Conservation (phyloP, 1,140 invertebrate genomes). For the Anastrepha ludens region DNA sequence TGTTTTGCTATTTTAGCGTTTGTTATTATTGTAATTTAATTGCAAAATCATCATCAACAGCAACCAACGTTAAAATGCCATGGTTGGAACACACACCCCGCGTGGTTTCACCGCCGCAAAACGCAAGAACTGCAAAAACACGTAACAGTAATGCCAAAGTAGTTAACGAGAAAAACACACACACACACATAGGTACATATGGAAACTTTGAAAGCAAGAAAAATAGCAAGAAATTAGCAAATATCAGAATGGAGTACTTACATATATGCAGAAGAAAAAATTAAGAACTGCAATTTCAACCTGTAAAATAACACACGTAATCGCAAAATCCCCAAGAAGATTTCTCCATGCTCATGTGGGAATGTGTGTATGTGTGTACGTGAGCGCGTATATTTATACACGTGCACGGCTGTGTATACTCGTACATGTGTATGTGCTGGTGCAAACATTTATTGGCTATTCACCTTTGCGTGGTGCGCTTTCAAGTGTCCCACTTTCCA, state of each 20-base stretch:
- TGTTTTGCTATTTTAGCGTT: background rate
- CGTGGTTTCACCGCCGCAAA: background rate
- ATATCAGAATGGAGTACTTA: conserved; percentile 11
- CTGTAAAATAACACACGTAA: conserved; percentile 49
- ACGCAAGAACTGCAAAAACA: background rate
- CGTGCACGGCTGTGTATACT: background rate
- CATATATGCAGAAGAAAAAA: background rate
- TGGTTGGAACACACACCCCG: background rate
- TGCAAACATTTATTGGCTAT: conserved; percentile 73
- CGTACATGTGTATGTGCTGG: background rate
- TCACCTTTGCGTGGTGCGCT: conserved; percentile 65
- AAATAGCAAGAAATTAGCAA: conserved; percentile 24
- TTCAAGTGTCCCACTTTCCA: conserved; percentile 70
- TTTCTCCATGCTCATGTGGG: conserved; percentile 45
- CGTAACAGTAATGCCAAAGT: conserved; percentile 30
- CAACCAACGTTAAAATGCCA: conserved; percentile 40
- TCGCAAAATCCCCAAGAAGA: conserved; percentile 39
- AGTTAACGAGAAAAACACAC: conserved; percentile 31
- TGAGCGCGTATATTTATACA: background rate
- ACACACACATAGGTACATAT: background rate
- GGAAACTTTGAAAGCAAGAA: background rate
- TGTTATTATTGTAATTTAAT: conserved; percentile 37
- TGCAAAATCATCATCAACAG: conserved; percentile 26
- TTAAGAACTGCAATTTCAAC: conserved; percentile 49
- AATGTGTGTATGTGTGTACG: background rate